Evolutionary conservation across 2,113 vertebrate genomes (phyloP).

Genomic region (Corythornis cristatus): DNA sequence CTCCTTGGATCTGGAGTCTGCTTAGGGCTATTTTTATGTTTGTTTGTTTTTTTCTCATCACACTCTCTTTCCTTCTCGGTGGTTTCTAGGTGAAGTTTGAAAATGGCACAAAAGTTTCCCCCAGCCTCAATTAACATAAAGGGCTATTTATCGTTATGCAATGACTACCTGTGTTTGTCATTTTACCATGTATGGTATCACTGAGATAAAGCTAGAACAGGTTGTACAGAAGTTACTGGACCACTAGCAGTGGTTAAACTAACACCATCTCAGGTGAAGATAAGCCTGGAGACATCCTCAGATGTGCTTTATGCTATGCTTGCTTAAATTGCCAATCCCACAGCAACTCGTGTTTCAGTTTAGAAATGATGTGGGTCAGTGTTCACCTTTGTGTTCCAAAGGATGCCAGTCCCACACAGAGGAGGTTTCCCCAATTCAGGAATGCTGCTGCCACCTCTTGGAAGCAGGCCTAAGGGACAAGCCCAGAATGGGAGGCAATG

Average conservation of each 20-base stretch:
- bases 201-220: neutral
- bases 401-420: neutral
- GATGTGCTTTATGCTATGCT: neutral
- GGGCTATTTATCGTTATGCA: neutral
- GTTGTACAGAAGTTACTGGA: neutral
- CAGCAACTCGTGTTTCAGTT: neutral
- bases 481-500: neutral
- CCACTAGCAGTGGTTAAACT: neutral
- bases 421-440: accelerated
- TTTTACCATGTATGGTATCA: neutral
- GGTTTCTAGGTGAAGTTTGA: neutral
- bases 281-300: neutral
- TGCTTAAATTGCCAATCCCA: neutral
- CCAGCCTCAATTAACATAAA: neutral
- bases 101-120: neutral
- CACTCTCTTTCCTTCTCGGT: neutral
- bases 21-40: neutral
- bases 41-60: neutral
- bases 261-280: neutral
- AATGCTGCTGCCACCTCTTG: conserved; percentile 46
- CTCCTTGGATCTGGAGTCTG: neutral
- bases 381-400: neutral
- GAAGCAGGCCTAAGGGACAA: neutral
- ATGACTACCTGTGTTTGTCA: neutral
- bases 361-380: neutral